phyloP scores from a whole-genome alignment of 2,113 vertebrate genomes.

The Sander lucioperca region DNA sequence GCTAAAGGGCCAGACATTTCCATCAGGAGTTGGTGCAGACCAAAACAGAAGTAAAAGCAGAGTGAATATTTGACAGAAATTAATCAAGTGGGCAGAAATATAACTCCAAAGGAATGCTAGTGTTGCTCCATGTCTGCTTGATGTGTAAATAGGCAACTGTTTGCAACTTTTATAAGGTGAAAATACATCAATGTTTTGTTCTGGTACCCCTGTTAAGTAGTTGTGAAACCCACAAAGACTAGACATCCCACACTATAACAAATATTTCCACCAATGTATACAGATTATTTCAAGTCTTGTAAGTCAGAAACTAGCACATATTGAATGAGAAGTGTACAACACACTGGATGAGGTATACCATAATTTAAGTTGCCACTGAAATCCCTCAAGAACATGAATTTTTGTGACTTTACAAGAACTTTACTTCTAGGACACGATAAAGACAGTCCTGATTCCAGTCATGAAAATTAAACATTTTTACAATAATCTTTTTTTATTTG shows the following conservation, averaged over 20 bases:
- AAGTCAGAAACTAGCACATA: neutral
- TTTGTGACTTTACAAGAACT: neutral
- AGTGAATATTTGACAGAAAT: too few relatives aligned
- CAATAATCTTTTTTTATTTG: neutral
- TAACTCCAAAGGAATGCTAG: neutral
- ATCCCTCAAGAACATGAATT: neutral
- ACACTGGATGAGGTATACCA: neutral
- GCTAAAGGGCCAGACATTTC: slow-evolving; percentile 1
- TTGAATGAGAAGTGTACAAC: neutral
- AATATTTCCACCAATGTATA: neutral
- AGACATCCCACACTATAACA: neutral
- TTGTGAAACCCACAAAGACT: neutral
- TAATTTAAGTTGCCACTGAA: neutral
- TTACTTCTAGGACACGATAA: neutral
- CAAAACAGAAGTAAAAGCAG: neutral
- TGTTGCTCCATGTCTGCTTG: neutral
- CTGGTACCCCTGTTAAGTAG: neutral
- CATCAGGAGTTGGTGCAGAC: neutral
- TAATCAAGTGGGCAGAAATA: neutral
- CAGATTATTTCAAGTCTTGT: neutral
- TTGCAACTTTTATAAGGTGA: neutral
- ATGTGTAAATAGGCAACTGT: neutral
- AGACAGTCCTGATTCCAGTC: neutral
- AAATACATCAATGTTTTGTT: neutral
- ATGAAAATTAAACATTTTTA: neutral